phyloP scores from a whole-genome alignment of 1,140 invertebrate species.

The Tyrophagus putrescentiae region DNA sequence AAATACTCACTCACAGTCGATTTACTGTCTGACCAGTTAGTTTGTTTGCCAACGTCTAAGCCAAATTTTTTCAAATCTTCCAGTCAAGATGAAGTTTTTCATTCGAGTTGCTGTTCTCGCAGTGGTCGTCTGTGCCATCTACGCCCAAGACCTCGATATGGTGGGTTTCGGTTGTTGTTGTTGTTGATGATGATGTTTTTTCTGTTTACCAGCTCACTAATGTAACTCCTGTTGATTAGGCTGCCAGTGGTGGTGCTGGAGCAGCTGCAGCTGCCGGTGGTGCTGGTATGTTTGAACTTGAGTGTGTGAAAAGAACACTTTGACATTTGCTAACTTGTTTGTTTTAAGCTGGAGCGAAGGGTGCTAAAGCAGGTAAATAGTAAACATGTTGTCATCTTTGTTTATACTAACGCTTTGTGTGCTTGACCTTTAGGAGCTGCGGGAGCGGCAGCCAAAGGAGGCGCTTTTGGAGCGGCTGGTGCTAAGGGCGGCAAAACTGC shows the following conservation, averaged over 20 bases:
- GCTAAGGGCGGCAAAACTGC: neutral
- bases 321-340: neutral
- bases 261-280: slow-evolving; percentile 6
- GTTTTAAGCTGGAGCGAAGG: neutral
- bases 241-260: neutral
- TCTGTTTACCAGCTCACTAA: too few relatives aligned
- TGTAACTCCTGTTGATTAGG: too few relatives aligned
- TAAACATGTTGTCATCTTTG: neutral
- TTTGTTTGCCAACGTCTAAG: too few relatives aligned
- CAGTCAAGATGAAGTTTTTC: too few relatives aligned
- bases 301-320: neutral
- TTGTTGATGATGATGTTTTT: too few relatives aligned
- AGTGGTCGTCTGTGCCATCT: too few relatives aligned
- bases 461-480: neutral
- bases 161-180: too few relatives aligned
- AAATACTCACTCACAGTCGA: too few relatives aligned
- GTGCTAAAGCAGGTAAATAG: slow-evolving; percentile 16
- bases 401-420: neutral
- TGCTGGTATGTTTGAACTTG: neutral
- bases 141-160: too few relatives aligned
- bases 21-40: too few relatives aligned
- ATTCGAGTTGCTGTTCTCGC: too few relatives aligned
- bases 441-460: slow-evolving; percentile 11
- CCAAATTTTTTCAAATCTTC: too few relatives aligned
- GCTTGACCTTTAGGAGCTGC: neutral